Evolutionary conservation across 2,113 vertebrate species (phyloP).

Genomic region (Ciconia maguari): DNA sequence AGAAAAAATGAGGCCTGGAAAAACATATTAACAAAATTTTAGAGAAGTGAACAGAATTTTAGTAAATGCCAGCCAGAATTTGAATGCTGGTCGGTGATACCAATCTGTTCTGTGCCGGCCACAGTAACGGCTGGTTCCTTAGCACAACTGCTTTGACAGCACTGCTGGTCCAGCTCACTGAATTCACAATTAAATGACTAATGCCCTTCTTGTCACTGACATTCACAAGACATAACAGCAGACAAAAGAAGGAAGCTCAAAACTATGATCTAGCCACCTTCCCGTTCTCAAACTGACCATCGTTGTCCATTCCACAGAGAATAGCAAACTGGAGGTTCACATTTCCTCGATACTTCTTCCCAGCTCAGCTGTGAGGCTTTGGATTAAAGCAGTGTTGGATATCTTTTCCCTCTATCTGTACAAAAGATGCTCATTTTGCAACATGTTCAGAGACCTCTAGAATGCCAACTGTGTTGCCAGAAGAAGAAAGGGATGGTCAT

Average conservation of each 20-base stretch:
- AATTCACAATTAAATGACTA: neutral
- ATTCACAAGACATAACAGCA: neutral
- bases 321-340: fast-evolving
- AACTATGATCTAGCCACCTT: neutral
- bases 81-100: neutral
- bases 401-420: neutral
- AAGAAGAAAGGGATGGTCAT: fast-evolving
- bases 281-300: neutral
- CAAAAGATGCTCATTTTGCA: neutral
- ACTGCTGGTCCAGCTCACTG: neutral
- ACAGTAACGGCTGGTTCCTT: neutral
- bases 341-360: neutral
- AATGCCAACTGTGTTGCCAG: neutral
- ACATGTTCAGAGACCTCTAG: neutral
- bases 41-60: neutral
- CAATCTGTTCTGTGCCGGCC: neutral
- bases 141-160: neutral
- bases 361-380: neutral
- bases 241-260: neutral
- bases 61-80: neutral
- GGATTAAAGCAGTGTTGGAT: fast-evolving
- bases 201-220: neutral
- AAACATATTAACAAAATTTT: neutral
- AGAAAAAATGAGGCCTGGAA: neutral
- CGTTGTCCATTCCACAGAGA: neutral